phyloP scores from a whole-genome alignment of 2,888 invertebrate species.

The Helobdella robusta region DNA sequence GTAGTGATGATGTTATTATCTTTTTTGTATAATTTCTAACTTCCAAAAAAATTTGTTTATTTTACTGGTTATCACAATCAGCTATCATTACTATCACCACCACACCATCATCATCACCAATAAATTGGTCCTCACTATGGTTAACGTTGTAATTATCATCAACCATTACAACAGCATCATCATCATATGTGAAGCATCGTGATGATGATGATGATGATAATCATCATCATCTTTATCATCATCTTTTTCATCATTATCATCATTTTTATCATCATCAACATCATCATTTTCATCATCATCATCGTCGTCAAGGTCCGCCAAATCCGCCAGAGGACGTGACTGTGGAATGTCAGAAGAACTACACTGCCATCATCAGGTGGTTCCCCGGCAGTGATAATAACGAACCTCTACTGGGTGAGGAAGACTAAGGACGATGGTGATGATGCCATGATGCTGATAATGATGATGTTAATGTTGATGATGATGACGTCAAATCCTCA shows the following conservation, averaged over 20 bases:
- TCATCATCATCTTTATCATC: background rate
- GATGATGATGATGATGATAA: background rate
- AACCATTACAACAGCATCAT: background rate
- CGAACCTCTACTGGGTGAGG: slow-evolving; percentile 34
- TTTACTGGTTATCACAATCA: no score
- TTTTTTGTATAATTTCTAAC: no score
- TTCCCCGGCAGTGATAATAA: slow-evolving; percentile 43
- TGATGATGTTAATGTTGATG: background rate
- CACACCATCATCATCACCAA: background rate
- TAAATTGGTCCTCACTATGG: no score
- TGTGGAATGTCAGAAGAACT: slow-evolving; percentile 55
- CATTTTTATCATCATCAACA: no score
- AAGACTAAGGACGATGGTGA: background rate
- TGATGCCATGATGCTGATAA: background rate
- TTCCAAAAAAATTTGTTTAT: no score
- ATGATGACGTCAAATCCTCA: background rate
- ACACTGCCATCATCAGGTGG: slow-evolving; percentile 73
- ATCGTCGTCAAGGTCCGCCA: slow-evolving; percentile 60
- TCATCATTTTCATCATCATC: no score
- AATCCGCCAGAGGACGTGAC: slow-evolving; percentile 58
- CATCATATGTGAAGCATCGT: background rate
- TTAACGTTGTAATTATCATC: no score
- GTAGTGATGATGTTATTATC: background rate
- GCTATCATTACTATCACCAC: background rate
- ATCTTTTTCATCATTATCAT: background rate